These are phyloP conservation scores for Lepidochitona cinerea DNA, from an alignment of 2,888 invertebrate species.

Conservation along the genomic window DNA sequence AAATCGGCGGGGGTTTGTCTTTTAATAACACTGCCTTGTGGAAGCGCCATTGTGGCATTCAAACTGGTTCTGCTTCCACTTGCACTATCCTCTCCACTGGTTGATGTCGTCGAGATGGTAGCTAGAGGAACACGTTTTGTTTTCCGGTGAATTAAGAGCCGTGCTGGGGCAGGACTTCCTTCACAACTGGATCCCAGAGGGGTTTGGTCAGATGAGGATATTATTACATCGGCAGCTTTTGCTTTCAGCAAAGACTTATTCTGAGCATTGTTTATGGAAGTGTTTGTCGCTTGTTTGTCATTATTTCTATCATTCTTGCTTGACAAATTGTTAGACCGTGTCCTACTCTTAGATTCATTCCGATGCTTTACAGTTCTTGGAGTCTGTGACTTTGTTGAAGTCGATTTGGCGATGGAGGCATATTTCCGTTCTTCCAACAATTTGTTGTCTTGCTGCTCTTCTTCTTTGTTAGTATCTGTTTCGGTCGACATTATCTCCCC, in stretches of 20 bases:
- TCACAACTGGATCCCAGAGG: not conserved
- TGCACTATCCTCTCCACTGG: not conserved
- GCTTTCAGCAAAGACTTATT: not conserved
- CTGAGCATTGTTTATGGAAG: not conserved
- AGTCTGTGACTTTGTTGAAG: constrained; percentile 28
- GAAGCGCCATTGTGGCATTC: not conserved
- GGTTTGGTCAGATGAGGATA: not conserved
- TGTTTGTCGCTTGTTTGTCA: not conserved
- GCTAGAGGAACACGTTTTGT: not conserved
- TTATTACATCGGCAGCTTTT: not conserved
- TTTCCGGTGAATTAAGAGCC: not conserved
- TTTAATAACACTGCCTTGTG: not conserved
- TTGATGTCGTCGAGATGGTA: not conserved
- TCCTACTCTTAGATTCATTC: constrained; percentile 36
- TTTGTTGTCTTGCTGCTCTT: constrained; percentile 6
- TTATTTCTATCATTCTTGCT: not conserved
- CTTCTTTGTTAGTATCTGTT: constrained; percentile 8
- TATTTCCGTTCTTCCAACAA: constrained; percentile 7
- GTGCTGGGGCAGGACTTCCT: not conserved
- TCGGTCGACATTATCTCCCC: constrained; percentile 26
- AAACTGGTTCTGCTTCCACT: not conserved
- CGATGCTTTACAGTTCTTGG: constrained; percentile 46
- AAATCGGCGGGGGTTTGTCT: constrained; percentile 6
- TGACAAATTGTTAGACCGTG: not conserved
- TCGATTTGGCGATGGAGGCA: not conserved